These are phyloP conservation scores for Lydus trimaculatus DNA, from an alignment of 2,888 invertebrate genomes.

Conservation along the genomic window DNA sequence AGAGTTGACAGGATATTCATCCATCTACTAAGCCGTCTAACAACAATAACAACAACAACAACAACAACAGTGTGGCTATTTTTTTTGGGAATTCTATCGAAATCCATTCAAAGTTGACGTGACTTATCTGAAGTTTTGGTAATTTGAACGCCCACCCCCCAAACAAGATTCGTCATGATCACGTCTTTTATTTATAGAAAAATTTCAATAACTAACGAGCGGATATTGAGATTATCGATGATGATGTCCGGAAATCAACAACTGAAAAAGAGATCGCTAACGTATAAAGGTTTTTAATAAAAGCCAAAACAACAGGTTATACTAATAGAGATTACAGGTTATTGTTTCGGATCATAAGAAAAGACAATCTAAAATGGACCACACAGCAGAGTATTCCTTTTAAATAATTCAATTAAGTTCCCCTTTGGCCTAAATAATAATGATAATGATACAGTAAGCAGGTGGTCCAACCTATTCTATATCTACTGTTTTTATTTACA, in stretches of 20 bases:
- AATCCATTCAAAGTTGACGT: background rate
- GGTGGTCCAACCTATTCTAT: conserved; percentile 38
- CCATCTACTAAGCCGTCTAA: background rate
- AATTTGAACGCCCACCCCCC: background rate
- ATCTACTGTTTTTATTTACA: conserved; percentile 38
- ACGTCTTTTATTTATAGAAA: background rate
- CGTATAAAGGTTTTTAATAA: background rate
- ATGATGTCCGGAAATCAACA: background rate
- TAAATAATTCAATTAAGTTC: conserved; percentile 46
- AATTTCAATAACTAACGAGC: background rate
- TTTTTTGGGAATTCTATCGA: background rate
- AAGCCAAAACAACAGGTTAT: background rate
- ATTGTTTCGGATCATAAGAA: background rate
- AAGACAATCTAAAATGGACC: conserved; percentile 11
- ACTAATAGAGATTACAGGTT: background rate
- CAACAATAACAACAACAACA: background rate
- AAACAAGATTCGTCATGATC: conserved; percentile 8
- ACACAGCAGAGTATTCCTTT: conserved; percentile 30
- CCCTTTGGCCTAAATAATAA: conserved; percentile 14
- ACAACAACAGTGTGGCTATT: background rate
- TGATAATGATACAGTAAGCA: conserved; percentile 35
- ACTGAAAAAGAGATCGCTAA: background rate
- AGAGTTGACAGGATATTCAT: conserved; percentile 1
- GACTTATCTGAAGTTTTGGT: conserved; percentile 1
- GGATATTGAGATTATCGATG: background rate